These are phyloP conservation scores for Zaprionus lachaisei DNA, from an alignment of 1,140 invertebrate genomes.

Conservation along the genomic window DNA sequence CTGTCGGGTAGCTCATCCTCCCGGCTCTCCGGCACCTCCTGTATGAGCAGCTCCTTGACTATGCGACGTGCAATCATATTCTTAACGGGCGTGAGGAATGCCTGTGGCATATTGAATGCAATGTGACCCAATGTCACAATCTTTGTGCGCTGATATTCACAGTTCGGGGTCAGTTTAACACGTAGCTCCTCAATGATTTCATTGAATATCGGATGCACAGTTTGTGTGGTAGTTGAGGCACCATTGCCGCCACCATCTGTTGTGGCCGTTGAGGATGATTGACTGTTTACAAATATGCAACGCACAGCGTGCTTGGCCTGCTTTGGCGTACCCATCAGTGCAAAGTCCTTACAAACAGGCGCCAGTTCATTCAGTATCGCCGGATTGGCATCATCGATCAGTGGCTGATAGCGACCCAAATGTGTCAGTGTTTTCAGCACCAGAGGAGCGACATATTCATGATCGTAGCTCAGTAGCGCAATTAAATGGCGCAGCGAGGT, in stretches of 20 bases:
- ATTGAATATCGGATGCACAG: conserved; percentile 92
- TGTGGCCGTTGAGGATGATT: conserved; percentile 61
- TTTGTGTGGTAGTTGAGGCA: conserved; percentile 81
- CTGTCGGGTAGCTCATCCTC: conserved; percentile 85
- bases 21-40: conserved; percentile 88
- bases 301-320: conserved; percentile 98
- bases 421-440: conserved; percentile 94
- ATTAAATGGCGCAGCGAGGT: conserved; percentile 93
- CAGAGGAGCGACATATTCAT: conserved; percentile 92
- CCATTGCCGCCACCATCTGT: conserved; percentile 47
- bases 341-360: conserved; percentile 94
- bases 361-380: conserved; percentile 88
- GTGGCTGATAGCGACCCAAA: conserved; percentile 93
- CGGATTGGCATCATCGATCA: conserved; percentile 86
- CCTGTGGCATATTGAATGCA: conserved; percentile 95
- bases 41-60: conserved; percentile 97
- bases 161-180: conserved; percentile 90
- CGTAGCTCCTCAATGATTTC: conserved; percentile 94
- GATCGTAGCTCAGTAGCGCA: conserved; percentile 91
- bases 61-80: conserved; percentile 97
- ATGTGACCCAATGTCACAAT: conserved; percentile 98
- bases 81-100: conserved; percentile 95
- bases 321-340: conserved; percentile 94
- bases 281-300: conserved; percentile 93
- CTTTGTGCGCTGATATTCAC: conserved; percentile 94